phyloP scores from a whole-genome alignment of 2,113 vertebrate species.

The Tachuris rubrigastra region DNA sequence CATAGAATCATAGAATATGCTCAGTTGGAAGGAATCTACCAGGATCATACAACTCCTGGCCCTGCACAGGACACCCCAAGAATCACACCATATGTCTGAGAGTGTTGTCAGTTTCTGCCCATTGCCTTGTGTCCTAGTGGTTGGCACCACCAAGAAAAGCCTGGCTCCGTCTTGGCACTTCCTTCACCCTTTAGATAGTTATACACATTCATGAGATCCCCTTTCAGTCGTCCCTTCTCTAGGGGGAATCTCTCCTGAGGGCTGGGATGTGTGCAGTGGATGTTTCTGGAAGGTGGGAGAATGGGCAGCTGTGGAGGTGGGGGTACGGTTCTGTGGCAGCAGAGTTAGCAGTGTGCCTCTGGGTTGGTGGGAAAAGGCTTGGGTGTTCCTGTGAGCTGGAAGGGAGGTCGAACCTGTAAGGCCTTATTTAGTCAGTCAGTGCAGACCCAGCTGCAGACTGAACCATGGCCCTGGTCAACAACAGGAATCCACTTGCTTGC shows the following conservation, averaged over 20 bases:
- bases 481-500: background rate
- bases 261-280: background rate
- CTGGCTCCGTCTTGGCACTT: background rate
- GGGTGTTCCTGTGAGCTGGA: background rate
- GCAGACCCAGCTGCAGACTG: fast-evolving
- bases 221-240: background rate
- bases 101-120: background rate
- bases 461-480: no score
- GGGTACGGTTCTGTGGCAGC: fast-evolving
- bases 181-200: no score
- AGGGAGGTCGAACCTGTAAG: no score
- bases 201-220: background rate
- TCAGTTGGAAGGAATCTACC: background rate
- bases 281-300: background rate
- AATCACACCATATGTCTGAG: background rate
- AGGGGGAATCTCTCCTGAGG: background rate
- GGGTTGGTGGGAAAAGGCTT: background rate
- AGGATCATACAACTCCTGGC: background rate
- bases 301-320: fast-evolving
- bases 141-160: background rate
- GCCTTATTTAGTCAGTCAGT: no score
- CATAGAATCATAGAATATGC: background rate
- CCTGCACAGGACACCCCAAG: background rate
- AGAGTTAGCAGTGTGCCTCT: background rate
- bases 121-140: background rate